A percentile compares a stretch with the other conserved stretches of the same genome.
These are phyloP conservation scores for Daubentonia madagascariensis DNA, from an alignment of 2,113 vertebrate species.

Conservation along the genomic window DNA sequence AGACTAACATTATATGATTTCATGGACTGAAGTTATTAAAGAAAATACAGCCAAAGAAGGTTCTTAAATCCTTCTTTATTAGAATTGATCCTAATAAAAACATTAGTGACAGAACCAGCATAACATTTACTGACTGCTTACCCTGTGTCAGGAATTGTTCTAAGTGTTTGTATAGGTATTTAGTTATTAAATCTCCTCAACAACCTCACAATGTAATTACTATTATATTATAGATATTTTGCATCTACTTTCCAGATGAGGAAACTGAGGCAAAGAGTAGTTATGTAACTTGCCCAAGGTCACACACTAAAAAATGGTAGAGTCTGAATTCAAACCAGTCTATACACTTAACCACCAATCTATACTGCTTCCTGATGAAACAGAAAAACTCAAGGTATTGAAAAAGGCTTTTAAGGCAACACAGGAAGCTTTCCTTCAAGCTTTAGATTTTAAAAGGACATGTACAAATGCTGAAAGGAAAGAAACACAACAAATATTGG, in stretches of 20 bases:
- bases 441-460: constrained; percentile 40
- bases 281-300: neutral
- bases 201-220: neutral
- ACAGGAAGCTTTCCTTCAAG: neutral
- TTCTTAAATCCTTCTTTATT: neutral
- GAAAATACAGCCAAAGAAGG: neutral
- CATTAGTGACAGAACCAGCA: neutral
- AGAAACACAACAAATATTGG: neutral
- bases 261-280: neutral
- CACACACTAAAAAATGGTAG: neutral
- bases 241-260: constrained; percentile 22
- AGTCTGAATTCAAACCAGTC: neutral
- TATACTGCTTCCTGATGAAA: neutral
- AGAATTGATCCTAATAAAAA: neutral
- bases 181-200: neutral
- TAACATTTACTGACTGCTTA: neutral
- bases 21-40: neutral
- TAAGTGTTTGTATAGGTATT: neutral
- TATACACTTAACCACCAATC: neutral
- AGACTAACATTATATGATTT: neutral
- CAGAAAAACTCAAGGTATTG: neutral
- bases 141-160: neutral
- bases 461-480: neutral
- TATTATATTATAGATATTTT: neutral
- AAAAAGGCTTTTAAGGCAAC: neutral